Evolutionary conservation across 2,888 invertebrate genomes (phyloP).

Genomic region (Miltochrista miniata): DNA sequence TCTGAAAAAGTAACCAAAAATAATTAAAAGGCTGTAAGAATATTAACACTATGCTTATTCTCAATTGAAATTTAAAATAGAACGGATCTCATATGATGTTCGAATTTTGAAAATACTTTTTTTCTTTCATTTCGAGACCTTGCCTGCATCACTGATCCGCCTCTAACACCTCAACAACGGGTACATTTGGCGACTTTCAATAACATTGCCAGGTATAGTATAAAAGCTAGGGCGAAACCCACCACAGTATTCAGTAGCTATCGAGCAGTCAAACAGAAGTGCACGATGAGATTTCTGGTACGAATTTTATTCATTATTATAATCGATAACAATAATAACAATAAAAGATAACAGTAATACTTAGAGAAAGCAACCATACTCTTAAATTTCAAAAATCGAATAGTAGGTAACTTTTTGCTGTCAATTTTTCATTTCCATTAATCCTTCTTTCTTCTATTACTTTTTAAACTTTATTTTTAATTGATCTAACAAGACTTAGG

Average conservation of each 20-base stretch:
- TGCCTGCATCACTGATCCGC: constrained; percentile 33
- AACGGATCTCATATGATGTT: background rate
- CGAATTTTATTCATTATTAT: constrained; percentile 41
- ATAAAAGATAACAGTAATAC: constrained; percentile 22
- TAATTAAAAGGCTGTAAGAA: too few relatives aligned
- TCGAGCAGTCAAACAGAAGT: constrained; percentile 80
- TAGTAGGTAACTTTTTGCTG: background rate
- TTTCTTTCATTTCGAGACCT: constrained; percentile 33
- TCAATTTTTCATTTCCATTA: background rate
- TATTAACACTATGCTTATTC: too few relatives aligned
- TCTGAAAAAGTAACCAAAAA: background rate
- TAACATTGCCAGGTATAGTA: constrained; percentile 56
- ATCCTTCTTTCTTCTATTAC: background rate
- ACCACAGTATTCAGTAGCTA: constrained; percentile 77
- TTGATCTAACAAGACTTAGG: background rate
- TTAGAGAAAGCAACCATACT: constrained; percentile 4
- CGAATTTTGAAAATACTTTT: constrained; percentile 12
- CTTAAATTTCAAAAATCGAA: constrained; percentile 7
- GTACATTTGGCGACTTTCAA: constrained; percentile 62
- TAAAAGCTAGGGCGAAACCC: constrained; percentile 61
- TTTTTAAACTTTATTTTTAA: background rate
- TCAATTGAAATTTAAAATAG: background rate
- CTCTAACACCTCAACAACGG: constrained; percentile 30
- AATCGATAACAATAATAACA: constrained; percentile 5
- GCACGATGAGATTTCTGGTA: constrained; percentile 83